Percentiles rank a stretch among this genome's conserved stretches.
Evolutionary conservation across 2,113 vertebrate genomes (phyloP).

Genomic region (Ovibos moschatus): DNA sequence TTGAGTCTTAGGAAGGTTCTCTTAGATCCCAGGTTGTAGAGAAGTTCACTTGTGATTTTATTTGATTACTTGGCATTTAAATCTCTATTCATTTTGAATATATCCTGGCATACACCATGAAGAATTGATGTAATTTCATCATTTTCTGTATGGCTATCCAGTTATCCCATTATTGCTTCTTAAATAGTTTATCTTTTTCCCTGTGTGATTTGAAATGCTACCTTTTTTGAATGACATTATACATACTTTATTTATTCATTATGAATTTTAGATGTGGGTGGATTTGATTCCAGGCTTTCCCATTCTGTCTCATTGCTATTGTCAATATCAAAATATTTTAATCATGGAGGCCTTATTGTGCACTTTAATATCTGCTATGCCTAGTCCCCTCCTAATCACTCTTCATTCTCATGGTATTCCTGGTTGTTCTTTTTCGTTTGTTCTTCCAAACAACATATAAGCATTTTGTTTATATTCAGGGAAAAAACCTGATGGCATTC

Average conservation of each 20-base stretch:
- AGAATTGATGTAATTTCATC: constrained; percentile 22
- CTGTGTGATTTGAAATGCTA: neutral
- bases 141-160: constrained; percentile 15
- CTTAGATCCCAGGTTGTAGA: neutral
- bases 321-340: neutral
- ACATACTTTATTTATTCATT: neutral
- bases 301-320: neutral
- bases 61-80: constrained; percentile 34
- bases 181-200: neutral
- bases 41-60: neutral
- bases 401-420: neutral
- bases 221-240: neutral
- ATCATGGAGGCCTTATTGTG: neutral
- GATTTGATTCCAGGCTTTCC: neutral
- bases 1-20: neutral
- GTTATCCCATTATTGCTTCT: constrained; percentile 13
- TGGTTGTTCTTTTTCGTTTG: neutral
- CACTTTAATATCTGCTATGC: neutral
- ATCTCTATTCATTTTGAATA: constrained; percentile 45
- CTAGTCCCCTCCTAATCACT: neutral
- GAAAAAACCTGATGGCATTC: neutral
- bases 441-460: neutral
- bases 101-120: neutral
- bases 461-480: neutral
- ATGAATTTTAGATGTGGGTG: neutral